These are phyloP conservation scores for Cyprinodon brontotheroides DNA, from an alignment of 2,113 vertebrate genomes.

Conservation along the genomic window DNA sequence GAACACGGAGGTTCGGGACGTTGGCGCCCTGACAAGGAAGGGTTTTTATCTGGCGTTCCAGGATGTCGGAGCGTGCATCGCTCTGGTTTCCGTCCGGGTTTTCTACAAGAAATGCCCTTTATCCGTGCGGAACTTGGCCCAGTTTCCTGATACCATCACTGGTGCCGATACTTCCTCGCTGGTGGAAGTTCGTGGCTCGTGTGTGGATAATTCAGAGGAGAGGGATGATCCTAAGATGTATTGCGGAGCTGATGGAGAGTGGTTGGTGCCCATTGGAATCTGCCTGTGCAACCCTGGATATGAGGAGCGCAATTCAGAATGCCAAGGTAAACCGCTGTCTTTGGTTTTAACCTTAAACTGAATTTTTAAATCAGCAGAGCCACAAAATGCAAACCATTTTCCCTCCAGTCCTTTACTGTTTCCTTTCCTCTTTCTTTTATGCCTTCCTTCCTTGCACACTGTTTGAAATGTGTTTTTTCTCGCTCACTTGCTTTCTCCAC, in stretches of 20 bases:
- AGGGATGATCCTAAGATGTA: conserved; percentile 99
- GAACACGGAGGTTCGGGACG: conserved; percentile 95
- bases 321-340: conserved; percentile 87
- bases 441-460: conserved; percentile 4
- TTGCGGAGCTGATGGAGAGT: conserved; percentile 97
- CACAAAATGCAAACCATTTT: not conserved
- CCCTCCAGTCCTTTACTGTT: not conserved
- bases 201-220: conserved; percentile 97
- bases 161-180: conserved; percentile 95
- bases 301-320: conserved; percentile 90
- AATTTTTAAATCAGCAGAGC: conserved; percentile 21
- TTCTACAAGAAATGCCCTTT: conserved; percentile 97
- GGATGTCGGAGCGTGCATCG: conserved; percentile 97
- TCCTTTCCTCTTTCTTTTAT: conserved; percentile 43
- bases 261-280: conserved; percentile 99
- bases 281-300: conserved; percentile 96
- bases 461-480: conserved; percentile 31
- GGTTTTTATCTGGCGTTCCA: conserved; percentile 99
- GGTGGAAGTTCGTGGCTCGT: conserved; percentile 96
- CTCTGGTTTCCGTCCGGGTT: conserved; percentile 93
- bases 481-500: conserved; percentile 55
- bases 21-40: conserved; percentile 88
- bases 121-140: conserved; percentile 92
- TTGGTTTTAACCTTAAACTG: conserved; percentile 1
- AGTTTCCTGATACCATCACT: conserved; percentile 96